Evolutionary conservation across 2,113 vertebrate genomes (phyloP), one percentile per base, ranked within the genome.

Genomic region (Hepsetus odoe): DNA sequence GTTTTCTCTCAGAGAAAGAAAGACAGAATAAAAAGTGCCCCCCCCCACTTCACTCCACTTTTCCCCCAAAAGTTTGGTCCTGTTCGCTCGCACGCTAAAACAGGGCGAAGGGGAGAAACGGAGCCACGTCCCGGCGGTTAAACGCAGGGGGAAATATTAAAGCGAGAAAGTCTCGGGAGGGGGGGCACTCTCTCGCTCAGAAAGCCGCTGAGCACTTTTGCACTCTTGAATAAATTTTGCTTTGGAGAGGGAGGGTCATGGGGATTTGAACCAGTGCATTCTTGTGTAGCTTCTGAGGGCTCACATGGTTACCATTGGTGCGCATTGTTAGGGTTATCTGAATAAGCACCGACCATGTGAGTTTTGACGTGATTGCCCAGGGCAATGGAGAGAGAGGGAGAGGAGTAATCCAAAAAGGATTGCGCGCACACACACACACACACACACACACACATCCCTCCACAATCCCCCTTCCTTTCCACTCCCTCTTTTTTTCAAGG

Each of bases 251-350:
- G 92, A 83, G 94, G 93, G 91, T 90, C 90, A 93, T 89, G 93
- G 95, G 94, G 96, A 96, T 95, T 97, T 98, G 96, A 95, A 95
- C 94, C 93, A 92, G 89, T 86, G 92, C 97, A 98, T 99, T 99
- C 97, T 97, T 99, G 94, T 95, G 94, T 94, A 94, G 91, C 92
- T 94, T 93, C 91, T 91, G 94, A 94, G 94, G 95, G 96, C 95
- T 95, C 96, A 94, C 97, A 98, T 99, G 97, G 97, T 97, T 96
- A 99, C 97, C 91, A 88, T 90, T 89, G 93, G 93, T 87, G 91
- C 93, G 95, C 94, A 94, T 95, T 94, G 93, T 94, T 93, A 92
- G 94, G 91, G 92, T 95, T 95, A 95, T 97, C 96, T 97, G 95
- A 98, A 97, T 95, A 92, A 94, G 93, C 95, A 95, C 92, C 94